Evolutionary conservation across 2,888 invertebrate genomes (phyloP).

Genomic region (Pemphredon lugubris): DNA sequence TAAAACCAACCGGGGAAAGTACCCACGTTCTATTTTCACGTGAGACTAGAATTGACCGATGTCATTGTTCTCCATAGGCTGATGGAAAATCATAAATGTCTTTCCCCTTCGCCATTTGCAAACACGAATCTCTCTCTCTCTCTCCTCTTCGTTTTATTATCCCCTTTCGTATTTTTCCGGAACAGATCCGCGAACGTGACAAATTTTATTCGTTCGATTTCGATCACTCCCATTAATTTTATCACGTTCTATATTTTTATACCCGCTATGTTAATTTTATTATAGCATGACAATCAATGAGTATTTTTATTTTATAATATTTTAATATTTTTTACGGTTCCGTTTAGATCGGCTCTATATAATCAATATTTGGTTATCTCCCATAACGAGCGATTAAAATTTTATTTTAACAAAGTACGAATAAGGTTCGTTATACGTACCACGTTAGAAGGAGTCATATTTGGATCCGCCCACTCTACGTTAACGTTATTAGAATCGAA

Average conservation of each 20-base stretch:
- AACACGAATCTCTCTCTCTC: slow-evolving; percentile 41
- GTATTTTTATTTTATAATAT: too few relatives aligned
- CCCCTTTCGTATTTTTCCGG: neutral
- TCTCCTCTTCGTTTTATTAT: neutral
- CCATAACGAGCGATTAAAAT: too few relatives aligned
- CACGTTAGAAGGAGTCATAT: slow-evolving; percentile 67
- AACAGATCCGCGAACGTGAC: too few relatives aligned
- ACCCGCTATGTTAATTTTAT: too few relatives aligned
- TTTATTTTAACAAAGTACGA: too few relatives aligned
- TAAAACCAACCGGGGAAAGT: slow-evolving; percentile 64
- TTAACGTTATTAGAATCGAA: slow-evolving; percentile 69
- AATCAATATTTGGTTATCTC: too few relatives aligned
- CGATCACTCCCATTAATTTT: too few relatives aligned
- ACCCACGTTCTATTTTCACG: slow-evolving; percentile 78
- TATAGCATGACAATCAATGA: too few relatives aligned
- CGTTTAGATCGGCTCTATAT: too few relatives aligned
- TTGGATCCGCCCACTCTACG: slow-evolving; percentile 77
- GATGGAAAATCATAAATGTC: slow-evolving; percentile 41
- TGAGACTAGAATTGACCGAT: slow-evolving; percentile 68
- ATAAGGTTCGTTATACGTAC: slow-evolving; percentile 71
- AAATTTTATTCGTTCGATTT: too few relatives aligned
- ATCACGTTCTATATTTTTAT: too few relatives aligned
- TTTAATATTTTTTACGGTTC: too few relatives aligned
- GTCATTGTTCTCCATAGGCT: slow-evolving; percentile 68
- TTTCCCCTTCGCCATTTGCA: slow-evolving; percentile 15